Evolutionary conservation across 1,140 invertebrate species (phyloP).

Genomic region (Leucophenga varia): DNA sequence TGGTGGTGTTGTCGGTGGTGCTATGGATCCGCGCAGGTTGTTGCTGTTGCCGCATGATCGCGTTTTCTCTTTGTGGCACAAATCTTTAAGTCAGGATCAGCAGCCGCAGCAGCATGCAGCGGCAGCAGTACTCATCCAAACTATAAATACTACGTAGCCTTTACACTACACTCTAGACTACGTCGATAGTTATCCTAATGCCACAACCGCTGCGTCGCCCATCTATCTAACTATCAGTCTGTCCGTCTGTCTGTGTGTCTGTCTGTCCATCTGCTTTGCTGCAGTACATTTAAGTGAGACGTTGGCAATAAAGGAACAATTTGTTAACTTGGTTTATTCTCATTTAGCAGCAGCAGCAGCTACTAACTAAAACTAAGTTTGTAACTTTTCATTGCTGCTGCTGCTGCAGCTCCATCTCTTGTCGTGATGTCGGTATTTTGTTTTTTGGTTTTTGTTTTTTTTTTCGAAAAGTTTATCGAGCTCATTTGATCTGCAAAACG

Average conservation of each 20-base stretch:
- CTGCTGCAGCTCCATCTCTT: too few relatives aligned
- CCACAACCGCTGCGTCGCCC: conserved; percentile 20
- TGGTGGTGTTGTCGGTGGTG: conserved; percentile 14
- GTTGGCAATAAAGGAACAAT: conserved; percentile 52
- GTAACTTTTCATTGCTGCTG: too few relatives aligned
- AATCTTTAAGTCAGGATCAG: conserved; percentile 3
- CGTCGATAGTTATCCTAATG: conserved; percentile 54
- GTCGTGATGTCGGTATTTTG: too few relatives aligned
- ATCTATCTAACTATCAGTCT: conserved; percentile 35
- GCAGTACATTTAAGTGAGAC: conserved; percentile 47
- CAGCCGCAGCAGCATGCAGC: too few relatives aligned
- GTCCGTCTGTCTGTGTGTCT: not conserved
- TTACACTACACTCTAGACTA: too few relatives aligned
- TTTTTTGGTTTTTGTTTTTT: too few relatives aligned
- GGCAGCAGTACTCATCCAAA: too few relatives aligned
- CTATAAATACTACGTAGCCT: too few relatives aligned
- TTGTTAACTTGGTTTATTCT: conserved; percentile 41
- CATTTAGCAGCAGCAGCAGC: conserved; percentile 50
- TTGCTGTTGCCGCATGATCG: conserved; percentile 17
- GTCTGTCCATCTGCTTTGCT: conserved; percentile 4
- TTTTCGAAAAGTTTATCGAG: too few relatives aligned
- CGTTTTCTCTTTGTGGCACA: conserved; percentile 16
- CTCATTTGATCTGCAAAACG: too few relatives aligned
- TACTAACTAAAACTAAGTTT: too few relatives aligned
- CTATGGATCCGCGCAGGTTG: conserved; percentile 32